These are phyloP conservation scores for Caenorhabditis drosophilae DNA, from an alignment of 2,888 invertebrate species.

Conservation along the genomic window DNA sequence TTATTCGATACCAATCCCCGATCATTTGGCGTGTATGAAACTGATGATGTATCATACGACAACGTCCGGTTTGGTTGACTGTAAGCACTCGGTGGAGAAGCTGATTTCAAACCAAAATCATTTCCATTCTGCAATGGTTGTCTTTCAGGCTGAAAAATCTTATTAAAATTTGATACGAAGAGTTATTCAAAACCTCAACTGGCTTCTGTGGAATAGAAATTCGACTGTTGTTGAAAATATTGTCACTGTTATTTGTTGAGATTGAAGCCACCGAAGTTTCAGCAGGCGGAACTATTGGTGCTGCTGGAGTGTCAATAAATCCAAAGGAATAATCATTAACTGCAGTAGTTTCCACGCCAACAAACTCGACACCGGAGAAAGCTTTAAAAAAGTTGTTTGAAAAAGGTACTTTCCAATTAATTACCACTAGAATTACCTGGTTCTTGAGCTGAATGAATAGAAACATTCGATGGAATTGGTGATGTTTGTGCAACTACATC, in stretches of 20 bases:
- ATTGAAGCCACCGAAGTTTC: constrained; percentile 35
- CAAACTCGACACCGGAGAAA: constrained; percentile 41
- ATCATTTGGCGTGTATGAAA: constrained; percentile 34
- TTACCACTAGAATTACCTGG: constrained; percentile 6
- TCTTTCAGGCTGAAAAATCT: constrained; percentile 34
- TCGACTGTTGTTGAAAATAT: constrained; percentile 30
- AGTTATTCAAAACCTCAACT: constrained; percentile 24
- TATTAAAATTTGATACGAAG: too few species aligned
- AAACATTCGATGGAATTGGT: constrained; percentile 14
- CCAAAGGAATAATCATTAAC: constrained; percentile 46
- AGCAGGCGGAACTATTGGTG: constrained; percentile 24
- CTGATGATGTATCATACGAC: constrained; percentile 35
- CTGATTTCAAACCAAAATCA: constrained; percentile 32
- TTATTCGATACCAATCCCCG: constrained; percentile 14
- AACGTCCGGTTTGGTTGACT: constrained; percentile 24
- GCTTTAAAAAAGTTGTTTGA: too few species aligned
- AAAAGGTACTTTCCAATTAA: not conserved
- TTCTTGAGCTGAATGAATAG: constrained; percentile 19
- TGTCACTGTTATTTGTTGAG: constrained; percentile 25
- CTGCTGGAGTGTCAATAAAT: constrained; percentile 38
- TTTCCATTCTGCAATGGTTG: constrained; percentile 20
- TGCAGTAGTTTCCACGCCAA: constrained; percentile 32
- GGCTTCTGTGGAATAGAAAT: constrained; percentile 18
- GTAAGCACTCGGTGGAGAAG: constrained; percentile 23
- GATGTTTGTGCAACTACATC: constrained; percentile 11